Evolutionary conservation across 2,113 vertebrate genomes (phyloP).

Genomic region (Atherinomorus stipes): DNA sequence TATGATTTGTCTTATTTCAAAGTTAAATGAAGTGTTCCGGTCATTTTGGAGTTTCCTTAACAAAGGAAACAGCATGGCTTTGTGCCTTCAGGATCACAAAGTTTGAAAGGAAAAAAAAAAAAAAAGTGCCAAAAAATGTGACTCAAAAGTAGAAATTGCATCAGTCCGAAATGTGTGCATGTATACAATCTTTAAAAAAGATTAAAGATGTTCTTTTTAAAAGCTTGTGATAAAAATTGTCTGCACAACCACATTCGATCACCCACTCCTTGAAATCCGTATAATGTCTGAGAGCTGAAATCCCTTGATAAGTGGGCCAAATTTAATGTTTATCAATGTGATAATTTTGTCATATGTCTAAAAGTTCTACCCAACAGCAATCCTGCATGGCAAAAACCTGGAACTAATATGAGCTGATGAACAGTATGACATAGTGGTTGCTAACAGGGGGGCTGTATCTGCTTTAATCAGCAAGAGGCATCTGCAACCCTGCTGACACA

Average conservation of each 20-base stretch:
- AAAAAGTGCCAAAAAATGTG: background rate
- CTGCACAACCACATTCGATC: background rate
- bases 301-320: background rate
- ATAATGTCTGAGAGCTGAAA: slow-evolving; percentile 8
- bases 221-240: slow-evolving; percentile 13
- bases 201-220: background rate
- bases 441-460: background rate
- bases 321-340: slow-evolving; percentile 31
- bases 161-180: background rate
- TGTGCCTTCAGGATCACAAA: background rate
- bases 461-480: slow-evolving; percentile 30
- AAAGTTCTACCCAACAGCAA: slow-evolving; percentile 3
- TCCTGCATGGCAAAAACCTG: background rate
- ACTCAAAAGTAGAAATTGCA: background rate
- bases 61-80: background rate
- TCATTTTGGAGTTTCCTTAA: background rate
- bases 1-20: background rate
- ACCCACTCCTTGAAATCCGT: slow-evolving; percentile 1
- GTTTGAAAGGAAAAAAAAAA: too few species aligned
- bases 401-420: slow-evolving; percentile 1
- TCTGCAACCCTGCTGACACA: slow-evolving; percentile 46
- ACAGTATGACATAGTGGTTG: slow-evolving; percentile 28
- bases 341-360: slow-evolving; percentile 19
- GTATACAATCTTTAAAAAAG: background rate
- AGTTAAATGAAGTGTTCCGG: background rate